A percentile compares a stretch with the other conserved stretches of the same genome.
phyloP scores from a whole-genome alignment of 1,140 invertebrate genomes.

The Nasonia vitripennis region DNA sequence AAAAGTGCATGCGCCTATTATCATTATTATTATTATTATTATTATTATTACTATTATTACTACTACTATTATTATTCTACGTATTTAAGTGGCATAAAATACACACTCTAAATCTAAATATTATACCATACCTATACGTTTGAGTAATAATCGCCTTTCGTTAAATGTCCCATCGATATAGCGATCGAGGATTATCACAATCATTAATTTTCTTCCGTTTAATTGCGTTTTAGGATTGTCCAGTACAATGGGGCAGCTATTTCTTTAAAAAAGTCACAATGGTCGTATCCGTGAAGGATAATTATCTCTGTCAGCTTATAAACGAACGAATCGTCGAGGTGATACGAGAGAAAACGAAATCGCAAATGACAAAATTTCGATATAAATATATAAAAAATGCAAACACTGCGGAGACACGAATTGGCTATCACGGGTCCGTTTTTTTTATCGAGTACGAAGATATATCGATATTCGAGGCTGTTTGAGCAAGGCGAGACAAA shows the following conservation, averaged over 20 bases:
- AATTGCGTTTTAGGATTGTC: slow-evolving; percentile 75
- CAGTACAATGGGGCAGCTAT: slow-evolving; percentile 75
- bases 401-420: background rate
- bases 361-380: background rate
- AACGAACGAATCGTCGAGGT: slow-evolving; percentile 57
- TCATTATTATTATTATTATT: slow-evolving; percentile 1
- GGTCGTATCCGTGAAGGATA: slow-evolving; percentile 62
- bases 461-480: background rate
- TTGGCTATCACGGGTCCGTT: slow-evolving; percentile 36
- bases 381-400: slow-evolving; percentile 7
- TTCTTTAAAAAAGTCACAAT: slow-evolving; percentile 70
- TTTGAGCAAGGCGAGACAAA: background rate
- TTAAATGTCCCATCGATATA: slow-evolving; percentile 43
- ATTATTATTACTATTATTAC: background rate
- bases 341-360: slow-evolving; percentile 45
- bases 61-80: too few species aligned
- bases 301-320: slow-evolving; percentile 61
- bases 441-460: background rate
- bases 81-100: slow-evolving; percentile 19
- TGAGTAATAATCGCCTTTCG: slow-evolving; percentile 44
- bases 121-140: background rate
- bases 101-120: background rate
- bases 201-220: slow-evolving; percentile 65
- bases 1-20: slow-evolving; percentile 49
- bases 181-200: slow-evolving; percentile 49